Evolutionary conservation across 30 jellyfish, hydroid and myxozoan species (phyloP).

Genomic region (Pelagia noctiluca): DNA sequence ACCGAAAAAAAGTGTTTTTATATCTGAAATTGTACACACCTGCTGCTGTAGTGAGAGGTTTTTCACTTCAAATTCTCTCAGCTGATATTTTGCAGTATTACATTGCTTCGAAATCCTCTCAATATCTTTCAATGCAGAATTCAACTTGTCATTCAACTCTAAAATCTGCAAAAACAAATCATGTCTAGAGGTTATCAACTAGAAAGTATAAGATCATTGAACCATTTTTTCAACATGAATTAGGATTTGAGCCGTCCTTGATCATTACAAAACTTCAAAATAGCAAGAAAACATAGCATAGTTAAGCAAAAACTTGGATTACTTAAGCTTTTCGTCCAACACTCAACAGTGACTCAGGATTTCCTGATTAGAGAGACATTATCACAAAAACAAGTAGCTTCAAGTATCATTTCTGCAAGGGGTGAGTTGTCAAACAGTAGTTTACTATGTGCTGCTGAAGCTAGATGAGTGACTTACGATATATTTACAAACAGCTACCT

Average conservation of each 20-base stretch:
- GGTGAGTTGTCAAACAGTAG: no score
- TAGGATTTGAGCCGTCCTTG: not conserved
- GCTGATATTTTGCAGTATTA: constrained; percentile 27
- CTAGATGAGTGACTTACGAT: no score
- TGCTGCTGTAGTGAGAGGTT: constrained; percentile 53
- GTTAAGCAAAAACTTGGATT: no score
- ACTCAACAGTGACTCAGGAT: no score
- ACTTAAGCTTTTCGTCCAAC: no score
- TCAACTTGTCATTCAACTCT: constrained; percentile 79
- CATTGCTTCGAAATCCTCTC: constrained; percentile 62
- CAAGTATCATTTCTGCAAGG: no score
- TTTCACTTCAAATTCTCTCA: constrained; percentile 60
- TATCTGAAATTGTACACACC: constrained; percentile 46
- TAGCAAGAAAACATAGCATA: no score
- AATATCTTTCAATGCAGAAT: constrained; percentile 52
- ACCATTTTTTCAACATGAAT: not conserved
- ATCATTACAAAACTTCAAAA: no score
- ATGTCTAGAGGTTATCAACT: not conserved
- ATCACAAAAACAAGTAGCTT: no score
- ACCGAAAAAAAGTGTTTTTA: not conserved
- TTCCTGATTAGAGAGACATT: no score
- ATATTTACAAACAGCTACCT: no score
- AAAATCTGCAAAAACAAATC: constrained; percentile 48
- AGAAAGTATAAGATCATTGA: not conserved
- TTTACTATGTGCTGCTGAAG: no score